Conservation (phyloP, 2,797 vertebrate species). For the Diglossa cyanea region DNA sequence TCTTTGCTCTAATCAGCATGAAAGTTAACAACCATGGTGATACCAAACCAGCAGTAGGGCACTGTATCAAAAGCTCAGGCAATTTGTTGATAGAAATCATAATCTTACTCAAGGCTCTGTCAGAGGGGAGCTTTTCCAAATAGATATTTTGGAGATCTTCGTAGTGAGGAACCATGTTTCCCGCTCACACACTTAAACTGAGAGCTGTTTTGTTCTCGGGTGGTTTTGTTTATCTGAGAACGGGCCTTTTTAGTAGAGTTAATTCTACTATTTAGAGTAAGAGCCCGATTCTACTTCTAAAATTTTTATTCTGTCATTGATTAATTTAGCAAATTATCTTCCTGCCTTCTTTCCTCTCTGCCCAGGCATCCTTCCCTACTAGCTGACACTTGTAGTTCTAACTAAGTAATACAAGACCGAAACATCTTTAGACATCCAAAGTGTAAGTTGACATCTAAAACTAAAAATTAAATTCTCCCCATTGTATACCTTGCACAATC, state of each 20-base stretch:
- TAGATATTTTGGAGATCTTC: background rate
- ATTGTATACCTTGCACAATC: background rate
- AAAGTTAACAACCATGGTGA: background rate
- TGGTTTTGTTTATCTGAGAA: background rate
- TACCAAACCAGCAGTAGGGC: background rate
- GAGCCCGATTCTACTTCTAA: background rate
- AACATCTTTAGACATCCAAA: background rate
- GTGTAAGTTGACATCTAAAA: background rate
- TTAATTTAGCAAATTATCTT: background rate
- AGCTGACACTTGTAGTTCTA: background rate
- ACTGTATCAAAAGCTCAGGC: background rate
- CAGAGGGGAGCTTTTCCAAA: background rate
- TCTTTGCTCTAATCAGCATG: background rate
- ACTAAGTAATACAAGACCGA: background rate
- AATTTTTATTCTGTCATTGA: background rate
- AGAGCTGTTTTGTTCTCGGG: background rate
- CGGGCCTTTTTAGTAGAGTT: background rate
- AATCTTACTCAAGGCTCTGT: background rate
- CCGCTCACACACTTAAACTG: background rate
- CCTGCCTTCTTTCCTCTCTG: background rate
- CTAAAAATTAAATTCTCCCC: background rate
- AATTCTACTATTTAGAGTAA: background rate
- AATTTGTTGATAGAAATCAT: background rate
- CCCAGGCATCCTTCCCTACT: background rate
- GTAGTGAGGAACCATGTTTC: background rate